Percentiles rank a stretch among this genome's conserved stretches.
Evolutionary conservation across 1,140 invertebrate species (phyloP).

Genomic region (Bombus terrestris): DNA sequence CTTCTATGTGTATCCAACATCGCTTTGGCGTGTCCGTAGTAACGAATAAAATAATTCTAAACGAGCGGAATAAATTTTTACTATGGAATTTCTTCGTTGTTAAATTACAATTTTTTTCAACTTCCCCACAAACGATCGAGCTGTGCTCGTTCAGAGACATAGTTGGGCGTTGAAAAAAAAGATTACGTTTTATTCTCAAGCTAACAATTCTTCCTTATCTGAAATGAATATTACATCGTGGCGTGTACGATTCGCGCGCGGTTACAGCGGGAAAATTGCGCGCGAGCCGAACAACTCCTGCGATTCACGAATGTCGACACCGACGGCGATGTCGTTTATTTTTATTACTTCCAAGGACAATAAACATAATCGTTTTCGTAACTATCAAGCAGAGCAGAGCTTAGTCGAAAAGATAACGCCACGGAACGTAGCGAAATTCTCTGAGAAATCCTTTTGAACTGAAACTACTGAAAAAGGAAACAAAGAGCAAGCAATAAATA

Average conservation of each 20-base stretch:
- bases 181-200: not conserved
- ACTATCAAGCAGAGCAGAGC: conserved; percentile 44
- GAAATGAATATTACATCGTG: conserved; percentile 28
- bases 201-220: conserved; percentile 39
- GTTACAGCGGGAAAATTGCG: conserved; percentile 40
- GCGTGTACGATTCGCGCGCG: not conserved
- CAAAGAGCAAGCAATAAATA: too few species aligned
- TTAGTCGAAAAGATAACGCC: not conserved
- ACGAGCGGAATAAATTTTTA: not conserved
- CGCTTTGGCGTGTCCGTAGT: too few species aligned
- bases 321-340: conserved; percentile 57
- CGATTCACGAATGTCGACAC: conserved; percentile 48
- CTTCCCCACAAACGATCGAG: not conserved
- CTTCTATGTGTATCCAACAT: too few species aligned
- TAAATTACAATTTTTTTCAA: not conserved
- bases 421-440: not conserved
- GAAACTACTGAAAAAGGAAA: not conserved
- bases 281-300: conserved; percentile 13
- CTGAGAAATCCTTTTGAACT: not conserved
- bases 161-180: not conserved
- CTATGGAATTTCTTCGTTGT: not conserved
- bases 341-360: conserved; percentile 58
- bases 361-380: conserved; percentile 71
- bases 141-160: not conserved
- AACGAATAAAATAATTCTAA: not conserved